Evolutionary conservation across 2,888 invertebrate genomes (phyloP), one percentile per base, ranked within the genome.

Genomic region (Amphipyra tragopoginis): DNA sequence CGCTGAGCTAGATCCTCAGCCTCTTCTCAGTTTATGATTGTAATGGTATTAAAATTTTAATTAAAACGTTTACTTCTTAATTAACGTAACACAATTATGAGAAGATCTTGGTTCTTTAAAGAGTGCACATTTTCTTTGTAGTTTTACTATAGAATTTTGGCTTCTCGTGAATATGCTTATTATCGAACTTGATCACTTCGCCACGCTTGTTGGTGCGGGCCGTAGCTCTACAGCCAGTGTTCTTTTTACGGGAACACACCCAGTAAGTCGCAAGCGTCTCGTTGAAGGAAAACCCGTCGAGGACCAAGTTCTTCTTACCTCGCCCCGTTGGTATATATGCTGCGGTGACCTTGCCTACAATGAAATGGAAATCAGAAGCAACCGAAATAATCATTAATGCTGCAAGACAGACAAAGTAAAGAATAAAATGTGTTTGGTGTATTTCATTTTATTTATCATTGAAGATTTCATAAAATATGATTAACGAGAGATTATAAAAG

Each of bases 261-360:
- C 93, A 93, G 67, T 83, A 85, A 2, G 81, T 83, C 7, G 82
- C 72, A 1, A 59, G 8, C 0, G 74, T 36, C 72, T 91, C 89
- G 15, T 55, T 63, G 77, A 90, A 92, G 4, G 92, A 90, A 52
- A 73, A 93, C 11, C 92, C 92, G 40, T 89, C 79, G 26, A 93
- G 59, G n/a, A 93, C 78, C 56, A 92, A 80, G 45, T 80, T 81
- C 61, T 84, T 86, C 71, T 87, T 90, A 15, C 92, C 91, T 33
- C 86, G 81, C 10, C 82, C 83, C 5, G 92, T 91, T 6, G 91
- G 91, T 61, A 92, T 83, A 57, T 93, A 93, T 8, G 88, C 91
- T 14, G 91, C 92, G 21, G 72, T 78, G 66, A 86, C 64, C 53
- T 77, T 75, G 33, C 80, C 88, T 89, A 83, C 10, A 89, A 90